These are phyloP conservation scores for Murina feae DNA, from an alignment of 2,113 vertebrate species.

Conservation along the genomic window DNA sequence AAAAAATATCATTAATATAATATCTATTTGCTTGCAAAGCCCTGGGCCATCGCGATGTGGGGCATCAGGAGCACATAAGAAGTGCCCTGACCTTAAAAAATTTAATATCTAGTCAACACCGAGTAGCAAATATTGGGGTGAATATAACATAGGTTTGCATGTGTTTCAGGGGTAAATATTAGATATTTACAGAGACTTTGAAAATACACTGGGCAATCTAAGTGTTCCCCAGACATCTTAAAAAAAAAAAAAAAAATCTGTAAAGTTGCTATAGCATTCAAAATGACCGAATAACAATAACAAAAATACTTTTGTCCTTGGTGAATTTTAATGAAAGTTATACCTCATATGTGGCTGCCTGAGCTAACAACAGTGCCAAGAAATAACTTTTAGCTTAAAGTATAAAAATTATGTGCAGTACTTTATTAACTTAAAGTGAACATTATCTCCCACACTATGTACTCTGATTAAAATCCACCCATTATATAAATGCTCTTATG, in stretches of 20 bases:
- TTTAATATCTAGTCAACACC: background rate
- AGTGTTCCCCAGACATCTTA: background rate
- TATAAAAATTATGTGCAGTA: slow-evolving; percentile 45
- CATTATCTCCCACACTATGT: slow-evolving; percentile 32
- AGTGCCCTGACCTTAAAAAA: background rate
- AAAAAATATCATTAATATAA: background rate
- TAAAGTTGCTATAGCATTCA: background rate
- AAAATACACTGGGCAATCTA: background rate
- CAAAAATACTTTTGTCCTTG: slow-evolving; percentile 12
- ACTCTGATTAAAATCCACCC: slow-evolving; percentile 52
- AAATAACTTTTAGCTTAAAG: slow-evolving; percentile 68
- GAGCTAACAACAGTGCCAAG: slow-evolving; percentile 34
- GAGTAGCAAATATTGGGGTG: background rate
- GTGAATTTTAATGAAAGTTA: slow-evolving; percentile 37
- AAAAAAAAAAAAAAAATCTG: background rate
- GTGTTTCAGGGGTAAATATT: background rate
- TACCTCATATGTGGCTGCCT: slow-evolving; percentile 43
- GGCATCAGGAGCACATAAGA: background rate
- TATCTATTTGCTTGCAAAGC: background rate
- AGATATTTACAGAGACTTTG: background rate
- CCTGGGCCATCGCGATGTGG: background rate
- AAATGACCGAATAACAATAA: slow-evolving; percentile 35
- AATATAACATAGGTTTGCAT: background rate
- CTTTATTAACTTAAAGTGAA: slow-evolving; percentile 63
- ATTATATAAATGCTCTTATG: slow-evolving; percentile 48